These are phyloP conservation scores for Dendropsophus ebraccatus DNA, from an alignment of 2,113 vertebrate genomes.

Conservation along the genomic window DNA sequence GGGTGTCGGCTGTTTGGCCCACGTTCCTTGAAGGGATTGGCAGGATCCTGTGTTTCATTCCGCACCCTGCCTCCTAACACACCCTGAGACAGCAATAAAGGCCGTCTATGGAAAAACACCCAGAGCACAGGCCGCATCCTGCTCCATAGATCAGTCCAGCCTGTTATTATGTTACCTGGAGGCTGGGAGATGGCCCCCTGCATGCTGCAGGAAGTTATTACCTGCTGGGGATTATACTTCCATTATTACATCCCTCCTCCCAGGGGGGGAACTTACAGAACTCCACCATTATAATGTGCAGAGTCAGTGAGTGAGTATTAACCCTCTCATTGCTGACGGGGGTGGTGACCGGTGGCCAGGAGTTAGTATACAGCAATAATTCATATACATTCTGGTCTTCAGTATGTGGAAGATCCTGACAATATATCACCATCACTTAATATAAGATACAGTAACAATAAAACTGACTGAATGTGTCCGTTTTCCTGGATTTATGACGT, in stretches of 20 bases:
- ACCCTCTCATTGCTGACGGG: neutral
- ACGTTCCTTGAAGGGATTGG: slow-evolving; percentile 1
- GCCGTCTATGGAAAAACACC: neutral
- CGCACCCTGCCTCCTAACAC: slow-evolving; percentile 9
- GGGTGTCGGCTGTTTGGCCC: neutral
- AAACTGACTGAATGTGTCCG: too few species aligned
- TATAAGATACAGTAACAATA: too few species aligned
- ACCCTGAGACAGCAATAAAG: slow-evolving; percentile 2
- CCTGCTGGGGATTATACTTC: too few species aligned
- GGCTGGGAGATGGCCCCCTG: neutral
- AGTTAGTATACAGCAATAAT: too few species aligned
- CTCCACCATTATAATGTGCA: neutral
- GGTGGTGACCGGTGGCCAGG: too few species aligned
- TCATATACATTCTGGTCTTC: too few species aligned
- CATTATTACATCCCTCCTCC: neutral
- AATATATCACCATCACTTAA: too few species aligned
- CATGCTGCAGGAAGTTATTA: too few species aligned
- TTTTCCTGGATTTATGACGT: too few species aligned
- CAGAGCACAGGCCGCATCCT: slow-evolving; percentile 1
- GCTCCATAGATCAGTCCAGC: neutral
- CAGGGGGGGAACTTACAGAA: neutral
- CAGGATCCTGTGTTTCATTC: neutral
- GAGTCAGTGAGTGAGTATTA: neutral
- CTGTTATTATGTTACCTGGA: neutral
- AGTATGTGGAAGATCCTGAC: too few species aligned